These are phyloP conservation scores for Callaeas wilsoni DNA, from an alignment of 2,113 vertebrate species.

Conservation along the genomic window DNA sequence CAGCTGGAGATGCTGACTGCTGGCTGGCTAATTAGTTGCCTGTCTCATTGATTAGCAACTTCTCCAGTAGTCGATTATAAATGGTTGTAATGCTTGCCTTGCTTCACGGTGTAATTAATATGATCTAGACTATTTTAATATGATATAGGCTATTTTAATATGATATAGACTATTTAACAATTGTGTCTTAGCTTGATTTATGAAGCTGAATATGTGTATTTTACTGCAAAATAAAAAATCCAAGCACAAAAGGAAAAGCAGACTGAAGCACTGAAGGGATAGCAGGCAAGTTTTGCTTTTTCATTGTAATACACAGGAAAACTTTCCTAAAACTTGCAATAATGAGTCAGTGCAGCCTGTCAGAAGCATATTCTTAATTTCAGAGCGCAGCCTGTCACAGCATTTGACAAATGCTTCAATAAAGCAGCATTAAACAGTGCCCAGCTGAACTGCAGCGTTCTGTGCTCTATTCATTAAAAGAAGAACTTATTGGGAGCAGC, in stretches of 20 bases:
- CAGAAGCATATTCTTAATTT: background rate
- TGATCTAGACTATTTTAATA: constrained; percentile 36
- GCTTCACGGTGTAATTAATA: constrained; percentile 65
- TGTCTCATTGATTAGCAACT: constrained; percentile 70
- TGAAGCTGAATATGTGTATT: background rate
- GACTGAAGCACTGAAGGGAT: background rate
- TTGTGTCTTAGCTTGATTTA: constrained; percentile 27
- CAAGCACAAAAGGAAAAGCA: background rate
- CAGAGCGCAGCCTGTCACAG: background rate
- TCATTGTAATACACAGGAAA: background rate
- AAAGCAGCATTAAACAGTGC: background rate
- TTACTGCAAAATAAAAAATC: constrained; percentile 10
- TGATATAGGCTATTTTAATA: constrained; percentile 31
- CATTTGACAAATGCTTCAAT: constrained; percentile 40
- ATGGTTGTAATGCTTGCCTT: constrained; percentile 32
- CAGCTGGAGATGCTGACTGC: constrained; percentile 58
- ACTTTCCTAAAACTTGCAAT: background rate
- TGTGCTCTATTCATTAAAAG: constrained; percentile 1
- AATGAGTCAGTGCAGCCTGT: background rate
- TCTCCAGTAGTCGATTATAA: constrained; percentile 41
- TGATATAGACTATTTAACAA: constrained; percentile 53
- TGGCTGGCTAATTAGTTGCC: constrained; percentile 69
- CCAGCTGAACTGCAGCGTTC: background rate
- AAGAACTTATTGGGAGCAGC: background rate
- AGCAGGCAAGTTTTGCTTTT: background rate